phyloP scores from a whole-genome alignment of 2,888 invertebrate species.

The Crioceris asparagi region DNA sequence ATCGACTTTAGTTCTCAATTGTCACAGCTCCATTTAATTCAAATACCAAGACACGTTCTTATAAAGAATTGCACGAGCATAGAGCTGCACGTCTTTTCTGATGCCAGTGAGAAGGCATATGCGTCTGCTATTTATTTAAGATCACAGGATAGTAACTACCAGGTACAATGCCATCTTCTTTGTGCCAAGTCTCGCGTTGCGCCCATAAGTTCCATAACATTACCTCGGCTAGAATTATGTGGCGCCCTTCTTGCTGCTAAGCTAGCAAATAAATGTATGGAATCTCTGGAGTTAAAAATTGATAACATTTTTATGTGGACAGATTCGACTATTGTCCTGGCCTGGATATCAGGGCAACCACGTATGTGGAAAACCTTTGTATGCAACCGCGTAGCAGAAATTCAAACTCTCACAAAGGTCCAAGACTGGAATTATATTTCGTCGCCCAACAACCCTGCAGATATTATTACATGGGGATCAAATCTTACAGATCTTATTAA shows the following conservation, averaged over 20 bases:
- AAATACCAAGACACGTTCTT: slow-evolving; percentile 9
- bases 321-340: slow-evolving; percentile 17
- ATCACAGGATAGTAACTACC: slow-evolving; percentile 5
- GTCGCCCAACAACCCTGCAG: too few species aligned
- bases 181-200: slow-evolving; percentile 12
- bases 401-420: slow-evolving; percentile 20
- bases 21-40: neutral
- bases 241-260: slow-evolving; percentile 11
- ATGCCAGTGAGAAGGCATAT: slow-evolving; percentile 14
- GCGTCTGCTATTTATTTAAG: slow-evolving; percentile 13
- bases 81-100: slow-evolving; percentile 18
- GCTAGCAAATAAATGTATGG: slow-evolving; percentile 6
- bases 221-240: slow-evolving; percentile 13
- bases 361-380: slow-evolving; percentile 17
- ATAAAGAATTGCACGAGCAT: too few species aligned
- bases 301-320: slow-evolving; percentile 14
- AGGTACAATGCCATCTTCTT: slow-evolving; percentile 8
- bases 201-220: slow-evolving; percentile 14
- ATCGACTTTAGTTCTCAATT: slow-evolving; percentile 1
- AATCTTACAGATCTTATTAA: neutral
- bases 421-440: too few species aligned
- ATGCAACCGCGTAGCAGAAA: slow-evolving; percentile 25
- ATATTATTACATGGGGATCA: slow-evolving; percentile 24
- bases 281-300: slow-evolving; percentile 5
- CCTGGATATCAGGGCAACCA: slow-evolving; percentile 14